Evolutionary conservation across 2,888 invertebrate species (phyloP), one percentile per base, ranked within the genome.

Genomic region (Phalera bucephala): DNA sequence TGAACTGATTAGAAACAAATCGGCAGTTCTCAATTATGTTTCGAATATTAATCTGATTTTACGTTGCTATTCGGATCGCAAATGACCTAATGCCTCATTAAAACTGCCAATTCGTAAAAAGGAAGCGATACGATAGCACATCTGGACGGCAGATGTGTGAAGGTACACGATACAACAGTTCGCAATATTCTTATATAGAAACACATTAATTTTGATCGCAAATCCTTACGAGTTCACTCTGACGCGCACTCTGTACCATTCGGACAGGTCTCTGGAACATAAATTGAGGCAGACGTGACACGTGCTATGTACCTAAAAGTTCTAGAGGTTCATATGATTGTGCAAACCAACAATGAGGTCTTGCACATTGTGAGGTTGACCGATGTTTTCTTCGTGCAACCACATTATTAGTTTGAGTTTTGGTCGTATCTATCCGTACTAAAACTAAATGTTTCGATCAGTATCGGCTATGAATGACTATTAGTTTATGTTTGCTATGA

Each of bases 191-290:
- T 73, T 80, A 81, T n/a, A 80, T 72, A 83, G 78, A 82, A 80
- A 86, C 83, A 88, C 83, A 80, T 83, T 81, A 81, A 80, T 81
- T 84, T 77, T 83, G 72, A 81, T 81, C 84, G 73, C 75, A 84
- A 75, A 77, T 87, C 91, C 95, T 95, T 95, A 95, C 95, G 95
- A 93, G 91, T 93, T 94, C 87, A 95, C 92, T 93, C 94, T 93
- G 92, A 95, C 94, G 92, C 94, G 94, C 92, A 94, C 93, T 93
- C 93, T 93, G 93, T 94, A 95, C 92, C 93, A 93, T 91, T 94
- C 94, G 88, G 93, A 93, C 90, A 95, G 92, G 89, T 90, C 90
- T 91, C 91, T 91, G 90, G 73, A 91, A 91, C 87, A 90, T 78
- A 90, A 89, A 90, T 80, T 79, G 67, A 81, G 77, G 82, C 79